Evolutionary conservation across 2,113 vertebrate genomes (phyloP), one percentile per base, ranked within the genome.

Genomic region (Clarias batrachus): DNA sequence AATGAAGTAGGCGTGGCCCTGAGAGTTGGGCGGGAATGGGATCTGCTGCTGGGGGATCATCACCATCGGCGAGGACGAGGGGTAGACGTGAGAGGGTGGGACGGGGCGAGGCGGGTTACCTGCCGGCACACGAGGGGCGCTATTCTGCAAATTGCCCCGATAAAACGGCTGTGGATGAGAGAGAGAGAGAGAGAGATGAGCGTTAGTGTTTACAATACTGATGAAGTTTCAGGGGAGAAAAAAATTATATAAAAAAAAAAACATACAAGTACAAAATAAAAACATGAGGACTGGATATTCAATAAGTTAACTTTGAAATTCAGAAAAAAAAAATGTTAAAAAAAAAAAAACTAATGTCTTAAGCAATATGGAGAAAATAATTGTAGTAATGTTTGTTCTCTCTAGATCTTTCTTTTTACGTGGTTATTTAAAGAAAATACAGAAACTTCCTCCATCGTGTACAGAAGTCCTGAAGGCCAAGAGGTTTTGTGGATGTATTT

Each of bases 31-130:
- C 1, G 54, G 88, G 83, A 98, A 98, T 89, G 96, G 95, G 89
- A 98, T 94, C 89, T 92, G 93, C 94, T 97, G 98, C 92, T 97
- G 97, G 88, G 97, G 96, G 91, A 99, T 98, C 97, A 99, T 98
- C 96, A 99, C 98, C 95, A 97, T 97, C 95, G 97, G 98, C 91
- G 97, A 98, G 93, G 94, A 94, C 71, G 96, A 90, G 33, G 93
- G 96, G 94, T 99, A 99, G 90, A 99, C 97, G 90, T 99, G 98
- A 85, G 97, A 83, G 89, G 97, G 95, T 81, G 95, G 96, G 89
- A 97, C 97, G 59, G 97, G 93, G 89, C 97, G 96, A 83, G 97
- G 95, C 65, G 96, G 95, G 63, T 95, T 96, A 94, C 94, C 96
- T 83, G 95, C 94, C 92, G 95, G 96, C 89, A 99, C 97, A 16